Conservation (phyloP, 1,140 invertebrate species). For the Musca domestica region DNA sequence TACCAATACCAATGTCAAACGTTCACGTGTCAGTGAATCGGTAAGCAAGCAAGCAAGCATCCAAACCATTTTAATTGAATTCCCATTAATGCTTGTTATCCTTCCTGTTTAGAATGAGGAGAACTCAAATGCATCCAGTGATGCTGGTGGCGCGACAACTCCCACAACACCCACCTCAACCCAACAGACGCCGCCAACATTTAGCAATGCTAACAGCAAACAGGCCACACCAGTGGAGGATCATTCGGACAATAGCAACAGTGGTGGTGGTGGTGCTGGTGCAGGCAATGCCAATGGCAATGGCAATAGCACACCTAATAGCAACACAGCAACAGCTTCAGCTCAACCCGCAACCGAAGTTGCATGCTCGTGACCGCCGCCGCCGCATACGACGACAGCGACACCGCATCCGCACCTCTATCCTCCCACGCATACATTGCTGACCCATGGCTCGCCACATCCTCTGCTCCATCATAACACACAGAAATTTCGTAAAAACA, state of each 20-base stretch:
- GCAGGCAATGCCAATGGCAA: neutral
- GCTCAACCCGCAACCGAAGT: conserved; percentile 41
- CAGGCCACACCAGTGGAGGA: conserved; percentile 34
- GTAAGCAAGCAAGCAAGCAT: conserved; percentile 28
- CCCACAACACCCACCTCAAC: conserved; percentile 38
- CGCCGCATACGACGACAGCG: conserved; percentile 31
- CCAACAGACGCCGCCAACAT: conserved; percentile 45
- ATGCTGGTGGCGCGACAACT: conserved; percentile 33
- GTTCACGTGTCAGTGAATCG: conserved; percentile 48
- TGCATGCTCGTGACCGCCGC: conserved; percentile 48
- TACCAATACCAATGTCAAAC: conserved; percentile 27
- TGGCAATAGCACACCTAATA: conserved; percentile 17
- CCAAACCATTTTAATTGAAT: conserved; percentile 3
- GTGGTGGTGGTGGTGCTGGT: conserved; percentile 35
- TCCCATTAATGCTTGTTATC: neutral
- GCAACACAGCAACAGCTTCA: conserved; percentile 21
- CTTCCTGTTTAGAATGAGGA: conserved; percentile 41
- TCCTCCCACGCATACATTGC: conserved; percentile 18
- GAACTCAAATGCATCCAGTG: conserved; percentile 49
- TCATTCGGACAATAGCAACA: conserved; percentile 27
- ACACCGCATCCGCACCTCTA: conserved; percentile 14
- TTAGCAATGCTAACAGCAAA: conserved; percentile 30
- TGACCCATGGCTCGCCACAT: conserved; percentile 17
- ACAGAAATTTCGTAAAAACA: conserved; percentile 51
- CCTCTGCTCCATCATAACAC: conserved; percentile 33